Evolutionary conservation across 2,113 vertebrate species (phyloP).

Genomic region (Pipa parva): DNA sequence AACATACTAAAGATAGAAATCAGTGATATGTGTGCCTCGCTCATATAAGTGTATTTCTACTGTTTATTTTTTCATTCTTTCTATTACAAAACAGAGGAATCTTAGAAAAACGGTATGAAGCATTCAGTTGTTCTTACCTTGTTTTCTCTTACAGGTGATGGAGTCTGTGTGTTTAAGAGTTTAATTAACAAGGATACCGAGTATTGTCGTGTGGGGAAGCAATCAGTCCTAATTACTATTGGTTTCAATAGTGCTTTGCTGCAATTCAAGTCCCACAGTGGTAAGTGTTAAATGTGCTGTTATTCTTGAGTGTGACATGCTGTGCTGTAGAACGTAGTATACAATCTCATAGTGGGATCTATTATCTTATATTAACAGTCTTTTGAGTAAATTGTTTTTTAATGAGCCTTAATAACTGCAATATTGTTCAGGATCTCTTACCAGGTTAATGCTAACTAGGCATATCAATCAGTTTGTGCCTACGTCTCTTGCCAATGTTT

Average conservation of each 20-base stretch:
- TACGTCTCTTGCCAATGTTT: too few relatives aligned
- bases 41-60: too few relatives aligned
- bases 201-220: conserved; percentile 64
- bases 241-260: conserved; percentile 62
- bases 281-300: conserved; percentile 53
- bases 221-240: conserved; percentile 66
- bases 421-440: background rate
- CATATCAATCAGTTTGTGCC: background rate
- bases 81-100: too few relatives aligned
- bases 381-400: conserved; percentile 24
- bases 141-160: conserved; percentile 55
- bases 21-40: too few relatives aligned
- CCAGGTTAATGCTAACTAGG: background rate
- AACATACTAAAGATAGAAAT: too few relatives aligned
- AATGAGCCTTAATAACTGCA: conserved; percentile 21
- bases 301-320: conserved; percentile 22
- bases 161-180: conserved; percentile 62
- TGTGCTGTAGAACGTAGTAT: conserved; percentile 3
- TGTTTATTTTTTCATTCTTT: too few relatives aligned
- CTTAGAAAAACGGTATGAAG: too few relatives aligned
- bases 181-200: conserved; percentile 61
- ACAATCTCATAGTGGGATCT: conserved; percentile 7
- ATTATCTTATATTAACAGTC: conserved; percentile 8
- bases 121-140: too few relatives aligned
- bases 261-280: conserved; percentile 60